These are phyloP conservation scores for Actinia tenebrosa DNA, from an alignment of 64 coral and sea anemone genomes.

Conservation along the genomic window DNA sequence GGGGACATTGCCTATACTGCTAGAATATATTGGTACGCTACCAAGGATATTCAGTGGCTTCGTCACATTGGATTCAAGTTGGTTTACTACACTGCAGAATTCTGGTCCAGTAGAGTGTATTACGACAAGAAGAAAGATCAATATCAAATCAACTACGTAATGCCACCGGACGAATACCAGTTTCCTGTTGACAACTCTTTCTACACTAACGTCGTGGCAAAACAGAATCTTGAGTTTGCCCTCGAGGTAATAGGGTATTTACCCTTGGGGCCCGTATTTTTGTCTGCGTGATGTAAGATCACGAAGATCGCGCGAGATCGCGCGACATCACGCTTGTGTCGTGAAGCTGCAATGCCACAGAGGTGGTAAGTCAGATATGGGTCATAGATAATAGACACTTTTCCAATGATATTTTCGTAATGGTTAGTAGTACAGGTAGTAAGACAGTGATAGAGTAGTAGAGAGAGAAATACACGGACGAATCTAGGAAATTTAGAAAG, in stretches of 20 bases:
- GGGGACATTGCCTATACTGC: slow-evolving; percentile 81
- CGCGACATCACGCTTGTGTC: neutral
- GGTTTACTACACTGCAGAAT: slow-evolving; percentile 78
- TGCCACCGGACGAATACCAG: slow-evolving; percentile 92
- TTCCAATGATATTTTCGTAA: neutral
- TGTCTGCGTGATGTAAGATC: neutral
- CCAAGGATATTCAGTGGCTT: slow-evolving; percentile 67
- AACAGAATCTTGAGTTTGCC: slow-evolving; percentile 81
- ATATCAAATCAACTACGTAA: slow-evolving; percentile 84
- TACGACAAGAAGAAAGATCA: slow-evolving; percentile 46
- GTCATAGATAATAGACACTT: neutral
- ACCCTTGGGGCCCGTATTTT: neutral
- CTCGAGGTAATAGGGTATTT: slow-evolving; percentile 49
- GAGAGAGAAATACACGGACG: too few species aligned
- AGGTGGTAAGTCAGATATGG: neutral
- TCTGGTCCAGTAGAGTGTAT: slow-evolving; percentile 74
- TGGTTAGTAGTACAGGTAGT: too few species aligned
- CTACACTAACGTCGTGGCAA: slow-evolving; percentile 87
- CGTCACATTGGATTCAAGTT: slow-evolving; percentile 61
- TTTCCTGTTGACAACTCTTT: slow-evolving; percentile 88
- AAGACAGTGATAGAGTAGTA: too few species aligned
- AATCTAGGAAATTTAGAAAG: too few species aligned
- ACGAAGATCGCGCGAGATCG: neutral
- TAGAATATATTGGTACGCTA: slow-evolving; percentile 62
- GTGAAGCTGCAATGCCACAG: neutral